Evolutionary conservation across 1,140 invertebrate genomes (phyloP).

Genomic region (Hesperophylax magnus): DNA sequence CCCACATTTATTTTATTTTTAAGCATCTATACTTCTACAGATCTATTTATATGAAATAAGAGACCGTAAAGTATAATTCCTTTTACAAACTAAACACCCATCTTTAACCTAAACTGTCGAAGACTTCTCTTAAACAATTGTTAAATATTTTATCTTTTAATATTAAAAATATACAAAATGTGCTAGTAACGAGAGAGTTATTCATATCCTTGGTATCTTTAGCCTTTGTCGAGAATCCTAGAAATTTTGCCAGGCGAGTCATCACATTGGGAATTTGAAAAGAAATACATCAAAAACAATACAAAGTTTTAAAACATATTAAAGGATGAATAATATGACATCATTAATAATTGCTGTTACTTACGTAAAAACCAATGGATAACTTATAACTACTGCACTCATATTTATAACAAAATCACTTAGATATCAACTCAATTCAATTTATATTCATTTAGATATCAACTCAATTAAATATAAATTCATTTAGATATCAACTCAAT

Average conservation of each 20-base stretch:
- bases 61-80: no score
- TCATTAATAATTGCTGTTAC: not conserved
- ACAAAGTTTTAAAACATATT: constrained; percentile 6
- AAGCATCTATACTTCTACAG: no score
- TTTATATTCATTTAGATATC: not conserved
- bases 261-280: constrained; percentile 34
- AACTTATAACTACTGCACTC: constrained; percentile 16
- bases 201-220: constrained; percentile 55
- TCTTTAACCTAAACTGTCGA: constrained; percentile 51
- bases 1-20: no score
- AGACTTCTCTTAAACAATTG: constrained; percentile 53
- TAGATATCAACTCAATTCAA: not conserved
- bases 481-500: not conserved
- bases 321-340: not conserved
- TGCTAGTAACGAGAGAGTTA: constrained; percentile 52
- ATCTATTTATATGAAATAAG: no score
- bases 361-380: not conserved
- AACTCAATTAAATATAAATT: not conserved
- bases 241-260: constrained; percentile 42
- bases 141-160: constrained; percentile 49
- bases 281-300: not conserved
- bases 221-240: constrained; percentile 53
- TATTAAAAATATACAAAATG: constrained; percentile 59
- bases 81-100: constrained; percentile 30
- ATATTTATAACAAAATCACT: constrained; percentile 3